These are phyloP conservation scores for Lagria hirta DNA, from an alignment of 2,888 invertebrate species.

Conservation along the genomic window DNA sequence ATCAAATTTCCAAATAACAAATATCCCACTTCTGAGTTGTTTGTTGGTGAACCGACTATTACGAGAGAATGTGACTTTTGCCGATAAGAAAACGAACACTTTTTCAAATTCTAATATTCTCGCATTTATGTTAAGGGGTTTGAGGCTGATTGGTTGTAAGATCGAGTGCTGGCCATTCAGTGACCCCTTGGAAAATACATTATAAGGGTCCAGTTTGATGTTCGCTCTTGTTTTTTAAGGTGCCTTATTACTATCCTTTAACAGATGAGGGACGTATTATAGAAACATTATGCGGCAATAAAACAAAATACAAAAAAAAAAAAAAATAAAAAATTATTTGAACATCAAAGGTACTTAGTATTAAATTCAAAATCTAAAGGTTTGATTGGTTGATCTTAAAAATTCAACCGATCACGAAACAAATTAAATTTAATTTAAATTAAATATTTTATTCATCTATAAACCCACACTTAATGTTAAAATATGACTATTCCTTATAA, in stretches of 20 bases:
- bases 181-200: slow-evolving; percentile 48
- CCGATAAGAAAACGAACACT: neutral
- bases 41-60: slow-evolving; percentile 44
- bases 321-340: too few species aligned
- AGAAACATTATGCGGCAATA: too few species aligned
- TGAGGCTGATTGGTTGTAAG: slow-evolving; percentile 46
- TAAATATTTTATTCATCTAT: too few species aligned
- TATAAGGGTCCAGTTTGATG: slow-evolving; percentile 32
- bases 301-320: too few species aligned
- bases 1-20: slow-evolving; percentile 51
- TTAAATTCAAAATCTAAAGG: too few species aligned
- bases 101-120: slow-evolving; percentile 34
- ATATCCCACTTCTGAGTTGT: slow-evolving; percentile 51
- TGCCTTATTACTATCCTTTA: slow-evolving; percentile 10
- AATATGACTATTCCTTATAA: too few species aligned
- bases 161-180: slow-evolving; percentile 49
- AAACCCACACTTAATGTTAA: too few species aligned
- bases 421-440: too few species aligned
- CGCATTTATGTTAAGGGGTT: slow-evolving; percentile 44
- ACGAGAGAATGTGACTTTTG: slow-evolving; percentile 42
- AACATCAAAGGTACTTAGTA: too few species aligned
- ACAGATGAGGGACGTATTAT: too few species aligned
- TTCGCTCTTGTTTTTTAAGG: slow-evolving; percentile 20
- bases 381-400: too few species aligned
- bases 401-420: too few species aligned